These are phyloP conservation scores for Sinopyrophorus schimmeli DNA, from an alignment of 2,888 invertebrate genomes.

Conservation along the genomic window DNA sequence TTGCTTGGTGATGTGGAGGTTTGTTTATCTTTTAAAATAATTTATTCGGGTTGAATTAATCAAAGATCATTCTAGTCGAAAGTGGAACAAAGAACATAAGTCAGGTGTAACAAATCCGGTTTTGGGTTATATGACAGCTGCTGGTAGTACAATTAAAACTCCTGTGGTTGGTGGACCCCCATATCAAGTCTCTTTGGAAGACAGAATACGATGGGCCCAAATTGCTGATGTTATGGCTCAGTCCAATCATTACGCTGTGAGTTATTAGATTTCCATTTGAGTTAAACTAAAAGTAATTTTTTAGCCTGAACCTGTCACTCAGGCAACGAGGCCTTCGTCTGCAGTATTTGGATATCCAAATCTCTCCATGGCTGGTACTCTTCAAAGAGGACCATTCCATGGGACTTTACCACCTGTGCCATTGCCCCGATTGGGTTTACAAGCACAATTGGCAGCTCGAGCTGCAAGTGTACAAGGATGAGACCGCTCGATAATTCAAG, in stretches of 20 bases:
- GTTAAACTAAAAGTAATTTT: slow-evolving; percentile 44
- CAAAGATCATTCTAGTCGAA: slow-evolving; percentile 71
- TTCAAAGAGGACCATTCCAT: slow-evolving; percentile 54
- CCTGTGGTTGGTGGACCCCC: slow-evolving; percentile 75
- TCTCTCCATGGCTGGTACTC: slow-evolving; percentile 58
- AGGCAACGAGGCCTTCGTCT: slow-evolving; percentile 77
- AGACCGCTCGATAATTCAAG: slow-evolving; percentile 60
- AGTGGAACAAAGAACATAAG: slow-evolving; percentile 89
- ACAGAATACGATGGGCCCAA: slow-evolving; percentile 85
- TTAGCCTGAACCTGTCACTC: slow-evolving; percentile 72
- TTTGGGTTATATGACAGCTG: slow-evolving; percentile 82
- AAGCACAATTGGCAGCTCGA: slow-evolving; percentile 47
- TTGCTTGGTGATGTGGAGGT: slow-evolving; percentile 91
- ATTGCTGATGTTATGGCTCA: slow-evolving; percentile 88
- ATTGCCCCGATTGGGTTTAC: slow-evolving; percentile 65
- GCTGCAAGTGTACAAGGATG: slow-evolving; percentile 52
- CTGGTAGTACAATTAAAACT: slow-evolving; percentile 70
- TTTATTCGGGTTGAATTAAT: not conserved
- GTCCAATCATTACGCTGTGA: slow-evolving; percentile 82
- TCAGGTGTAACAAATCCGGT: slow-evolving; percentile 79
- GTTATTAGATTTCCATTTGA: slow-evolving; percentile 36
- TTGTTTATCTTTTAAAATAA: slow-evolving; percentile 34
- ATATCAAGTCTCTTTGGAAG: slow-evolving; percentile 78
- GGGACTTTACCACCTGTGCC: slow-evolving; percentile 72
- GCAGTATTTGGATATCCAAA: slow-evolving; percentile 81